These are phyloP conservation scores for Phaethon lepturus DNA, from an alignment of 2,113 vertebrate species.

Conservation along the genomic window DNA sequence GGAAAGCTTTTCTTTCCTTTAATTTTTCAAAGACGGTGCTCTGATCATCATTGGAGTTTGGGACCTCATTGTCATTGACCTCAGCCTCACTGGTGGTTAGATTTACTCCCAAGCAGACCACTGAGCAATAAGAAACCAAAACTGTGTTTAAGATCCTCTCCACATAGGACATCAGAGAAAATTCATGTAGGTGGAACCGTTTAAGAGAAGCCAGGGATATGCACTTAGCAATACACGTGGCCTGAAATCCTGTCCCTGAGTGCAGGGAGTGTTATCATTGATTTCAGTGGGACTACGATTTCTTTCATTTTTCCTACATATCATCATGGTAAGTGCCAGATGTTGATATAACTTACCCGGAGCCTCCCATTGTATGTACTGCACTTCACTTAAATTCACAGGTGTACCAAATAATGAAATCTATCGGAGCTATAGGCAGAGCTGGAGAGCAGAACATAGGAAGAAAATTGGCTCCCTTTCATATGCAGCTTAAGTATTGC, in stretches of 20 bases:
- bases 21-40: neutral
- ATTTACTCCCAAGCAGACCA: neutral
- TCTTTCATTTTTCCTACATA: neutral
- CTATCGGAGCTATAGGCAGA: neutral
- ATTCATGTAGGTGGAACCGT: neutral
- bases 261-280: neutral
- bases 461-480: conserved; percentile 17
- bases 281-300: neutral
- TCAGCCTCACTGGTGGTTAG: neutral
- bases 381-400: neutral
- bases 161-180: neutral
- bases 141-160: neutral
- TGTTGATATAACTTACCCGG: neutral
- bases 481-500: neutral
- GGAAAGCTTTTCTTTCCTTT: neutral
- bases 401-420: neutral
- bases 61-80: neutral
- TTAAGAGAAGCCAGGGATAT: neutral
- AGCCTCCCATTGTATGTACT: neutral
- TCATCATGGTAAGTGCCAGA: neutral
- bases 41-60: neutral
- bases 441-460: neutral
- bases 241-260: neutral
- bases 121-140: neutral
- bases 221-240: neutral